These are phyloP conservation scores for Ctenomys sociabilis DNA, from an alignment of 2,113 vertebrate species.

Conservation along the genomic window DNA sequence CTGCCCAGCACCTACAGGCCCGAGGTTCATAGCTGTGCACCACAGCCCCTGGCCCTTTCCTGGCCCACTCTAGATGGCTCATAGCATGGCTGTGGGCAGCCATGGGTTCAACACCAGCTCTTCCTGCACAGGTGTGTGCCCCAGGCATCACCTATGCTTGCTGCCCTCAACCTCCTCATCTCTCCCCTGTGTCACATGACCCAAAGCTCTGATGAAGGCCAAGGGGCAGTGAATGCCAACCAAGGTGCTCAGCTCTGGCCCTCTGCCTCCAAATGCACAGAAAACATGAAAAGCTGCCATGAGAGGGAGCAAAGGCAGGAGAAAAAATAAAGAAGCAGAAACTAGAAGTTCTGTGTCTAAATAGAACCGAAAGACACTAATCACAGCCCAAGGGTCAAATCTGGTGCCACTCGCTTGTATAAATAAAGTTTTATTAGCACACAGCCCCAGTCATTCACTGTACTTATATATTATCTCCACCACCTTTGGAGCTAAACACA, in stretches of 20 bases:
- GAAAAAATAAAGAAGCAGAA: background rate
- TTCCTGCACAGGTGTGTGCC: background rate
- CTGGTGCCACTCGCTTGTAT: rapidly evolving
- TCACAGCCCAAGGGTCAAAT: background rate
- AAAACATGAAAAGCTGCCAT: too few relatives aligned
- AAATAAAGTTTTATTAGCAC: background rate
- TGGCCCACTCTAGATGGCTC: rapidly evolving
- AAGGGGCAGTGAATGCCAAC: rapidly evolving
- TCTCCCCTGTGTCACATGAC: background rate
- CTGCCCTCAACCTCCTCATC: background rate
- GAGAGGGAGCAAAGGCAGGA: background rate
- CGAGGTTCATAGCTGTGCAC: rapidly evolving
- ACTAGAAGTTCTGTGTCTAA: too few relatives aligned
- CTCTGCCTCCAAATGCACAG: background rate
- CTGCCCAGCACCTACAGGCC: rapidly evolving
- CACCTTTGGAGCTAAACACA: background rate
- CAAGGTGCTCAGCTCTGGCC: rapidly evolving
- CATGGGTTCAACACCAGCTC: too few relatives aligned
- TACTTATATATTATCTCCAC: rapidly evolving
- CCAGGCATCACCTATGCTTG: background rate
- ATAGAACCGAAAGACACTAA: background rate
- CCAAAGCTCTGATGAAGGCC: rapidly evolving
- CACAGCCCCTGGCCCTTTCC: rapidly evolving
- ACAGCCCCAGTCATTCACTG: rapidly evolving
- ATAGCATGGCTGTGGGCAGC: rapidly evolving